Conservation (phyloP, 2,797 vertebrate genomes). For the Microctenopoma steveboyesi region DNA sequence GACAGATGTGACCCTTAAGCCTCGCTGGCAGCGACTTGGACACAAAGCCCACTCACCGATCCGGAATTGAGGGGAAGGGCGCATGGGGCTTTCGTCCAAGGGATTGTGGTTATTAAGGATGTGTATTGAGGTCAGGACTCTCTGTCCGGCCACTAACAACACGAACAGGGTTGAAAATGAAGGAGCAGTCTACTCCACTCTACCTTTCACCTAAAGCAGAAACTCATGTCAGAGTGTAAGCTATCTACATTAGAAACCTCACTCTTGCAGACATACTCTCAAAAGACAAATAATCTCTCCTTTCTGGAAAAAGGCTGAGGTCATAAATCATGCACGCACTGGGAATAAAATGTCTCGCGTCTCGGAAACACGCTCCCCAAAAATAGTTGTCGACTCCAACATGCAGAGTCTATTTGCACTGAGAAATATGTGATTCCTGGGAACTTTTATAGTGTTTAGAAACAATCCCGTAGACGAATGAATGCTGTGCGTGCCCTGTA, state of each 20-base stretch:
- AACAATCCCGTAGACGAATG: conserved; percentile 39
- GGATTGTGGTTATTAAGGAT: conserved; percentile 78
- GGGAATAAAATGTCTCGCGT: conserved; percentile 63
- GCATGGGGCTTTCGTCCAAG: conserved; percentile 62
- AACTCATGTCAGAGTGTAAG: conserved; percentile 32
- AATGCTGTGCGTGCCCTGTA: conserved; percentile 28
- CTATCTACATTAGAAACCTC: conserved; percentile 40
- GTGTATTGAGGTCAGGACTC: conserved; percentile 81
- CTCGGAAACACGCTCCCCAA: conserved; percentile 58
- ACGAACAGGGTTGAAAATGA: conserved; percentile 45
- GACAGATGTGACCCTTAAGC: conserved; percentile 80
- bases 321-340: conserved; percentile 74
- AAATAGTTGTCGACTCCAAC: conserved; percentile 68
- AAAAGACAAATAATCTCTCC: conserved; percentile 76
- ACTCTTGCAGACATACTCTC: conserved; percentile 52
- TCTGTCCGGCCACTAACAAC: conserved; percentile 53
- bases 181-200: conserved; percentile 40
- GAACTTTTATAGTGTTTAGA: conserved; percentile 66
- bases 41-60: conserved; percentile 47
- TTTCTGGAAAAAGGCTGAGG: conserved; percentile 76
- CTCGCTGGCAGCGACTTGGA: conserved; percentile 55
- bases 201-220: conserved; percentile 56
- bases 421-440: conserved; percentile 55
- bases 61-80: conserved; percentile 29
- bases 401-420: conserved; percentile 55